Evolutionary conservation across 2,888 invertebrate species (phyloP).

Genomic region (Odontocerum albicorne): DNA sequence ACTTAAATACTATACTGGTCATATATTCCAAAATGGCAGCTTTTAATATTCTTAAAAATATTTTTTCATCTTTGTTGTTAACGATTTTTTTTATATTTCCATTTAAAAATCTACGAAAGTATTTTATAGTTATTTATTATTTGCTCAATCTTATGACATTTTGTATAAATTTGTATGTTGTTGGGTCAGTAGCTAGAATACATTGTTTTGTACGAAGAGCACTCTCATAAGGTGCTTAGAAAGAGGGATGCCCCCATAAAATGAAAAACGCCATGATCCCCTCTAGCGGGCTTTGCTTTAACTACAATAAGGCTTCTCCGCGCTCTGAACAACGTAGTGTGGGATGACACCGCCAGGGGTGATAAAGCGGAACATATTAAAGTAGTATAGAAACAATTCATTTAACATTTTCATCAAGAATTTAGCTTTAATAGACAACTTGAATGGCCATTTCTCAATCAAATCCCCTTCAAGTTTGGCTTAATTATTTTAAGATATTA

Average conservation of each 20-base stretch:
- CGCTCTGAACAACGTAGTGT: neutral
- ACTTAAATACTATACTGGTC: neutral
- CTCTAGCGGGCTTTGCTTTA: neutral
- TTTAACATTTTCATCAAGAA: too few relatives aligned
- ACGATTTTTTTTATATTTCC: neutral
- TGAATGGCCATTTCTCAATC: too few relatives aligned
- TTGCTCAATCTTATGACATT: neutral
- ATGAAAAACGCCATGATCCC: constrained; percentile 4
- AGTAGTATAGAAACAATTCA: too few relatives aligned
- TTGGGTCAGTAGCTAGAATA: too few relatives aligned
- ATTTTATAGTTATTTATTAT: neutral
- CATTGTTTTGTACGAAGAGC: too few relatives aligned
- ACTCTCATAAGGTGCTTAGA: constrained; percentile 9
- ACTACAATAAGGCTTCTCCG: neutral
- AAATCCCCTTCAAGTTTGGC: too few relatives aligned
- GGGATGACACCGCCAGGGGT: neutral
- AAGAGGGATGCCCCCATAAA: constrained; percentile 13
- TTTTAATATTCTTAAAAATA: neutral
- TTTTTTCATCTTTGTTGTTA: neutral
- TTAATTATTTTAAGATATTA: too few relatives aligned
- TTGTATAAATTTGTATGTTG: too few relatives aligned
- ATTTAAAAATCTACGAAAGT: too few relatives aligned
- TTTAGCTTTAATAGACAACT: too few relatives aligned
- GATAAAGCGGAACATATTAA: too few relatives aligned
- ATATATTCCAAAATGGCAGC: neutral